A percentile compares a stretch with the other conserved stretches of the same genome.
These are phyloP conservation scores for Dexiosoma caninum DNA, from an alignment of 2,888 invertebrate species.

Conservation along the genomic window DNA sequence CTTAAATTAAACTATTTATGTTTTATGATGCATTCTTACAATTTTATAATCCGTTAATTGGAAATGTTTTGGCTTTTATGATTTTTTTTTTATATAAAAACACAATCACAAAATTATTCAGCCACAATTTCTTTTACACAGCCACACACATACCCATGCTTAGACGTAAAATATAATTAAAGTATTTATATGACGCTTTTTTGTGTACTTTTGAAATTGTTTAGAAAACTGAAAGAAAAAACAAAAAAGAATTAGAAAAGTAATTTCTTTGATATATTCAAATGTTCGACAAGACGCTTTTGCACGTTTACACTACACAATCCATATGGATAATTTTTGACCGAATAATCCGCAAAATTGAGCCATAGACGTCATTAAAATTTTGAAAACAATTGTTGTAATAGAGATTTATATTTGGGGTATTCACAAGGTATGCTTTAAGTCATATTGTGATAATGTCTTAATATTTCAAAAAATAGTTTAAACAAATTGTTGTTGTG, in stretches of 20 bases:
- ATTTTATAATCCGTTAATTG: constrained; percentile 64
- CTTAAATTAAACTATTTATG: constrained; percentile 14
- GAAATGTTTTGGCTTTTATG: constrained; percentile 16
- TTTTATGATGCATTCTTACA: constrained; percentile 60
- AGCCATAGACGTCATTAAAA: constrained; percentile 26
- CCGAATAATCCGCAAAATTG: background rate
- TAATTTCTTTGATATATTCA: constrained; percentile 40
- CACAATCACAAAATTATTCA: constrained; percentile 14
- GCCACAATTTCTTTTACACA: constrained; percentile 3
- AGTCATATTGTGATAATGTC: no score
- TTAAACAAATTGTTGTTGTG: no score
- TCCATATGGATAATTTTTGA: constrained; percentile 27
- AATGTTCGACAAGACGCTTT: constrained; percentile 1
- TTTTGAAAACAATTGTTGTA: constrained; percentile 13
- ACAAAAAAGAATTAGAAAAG: constrained; percentile 15
- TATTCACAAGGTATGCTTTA: no score
- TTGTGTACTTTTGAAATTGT: constrained; percentile 50
- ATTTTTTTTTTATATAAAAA: background rate
- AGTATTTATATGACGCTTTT: constrained; percentile 47
- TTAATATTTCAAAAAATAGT: no score
- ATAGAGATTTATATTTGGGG: background rate
- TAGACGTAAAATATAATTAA: constrained; percentile 15
- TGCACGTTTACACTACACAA: constrained; percentile 34
- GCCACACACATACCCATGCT: background rate
- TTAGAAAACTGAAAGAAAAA: constrained; percentile 27